A percentile compares a stretch with the other conserved stretches of the same genome.
Evolutionary conservation across 1,140 invertebrate species (phyloP).

Genomic region (Drosophila pseudoobscura): DNA sequence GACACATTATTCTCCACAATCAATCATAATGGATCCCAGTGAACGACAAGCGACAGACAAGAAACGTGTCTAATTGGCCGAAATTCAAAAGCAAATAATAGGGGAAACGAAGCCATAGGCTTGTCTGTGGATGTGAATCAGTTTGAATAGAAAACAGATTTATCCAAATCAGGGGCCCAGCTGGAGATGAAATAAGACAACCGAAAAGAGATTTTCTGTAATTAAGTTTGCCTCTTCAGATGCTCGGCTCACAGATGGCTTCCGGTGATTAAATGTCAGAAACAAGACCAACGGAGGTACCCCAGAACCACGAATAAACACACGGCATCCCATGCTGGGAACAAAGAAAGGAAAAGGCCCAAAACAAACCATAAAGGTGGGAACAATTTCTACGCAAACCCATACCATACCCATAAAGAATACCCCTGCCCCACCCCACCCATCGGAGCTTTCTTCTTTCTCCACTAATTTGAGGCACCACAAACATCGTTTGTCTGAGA

Average conservation of each 20-base stretch:
- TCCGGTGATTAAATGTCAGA: constrained; percentile 72
- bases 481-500: background rate
- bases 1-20: constrained; percentile 22
- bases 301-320: constrained; percentile 36
- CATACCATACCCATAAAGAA: constrained; percentile 3
- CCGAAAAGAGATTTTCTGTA: constrained; percentile 43
- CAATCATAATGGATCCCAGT: constrained; percentile 23
- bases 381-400: constrained; percentile 65
- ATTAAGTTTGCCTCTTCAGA: constrained; percentile 62
- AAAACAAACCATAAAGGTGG: constrained; percentile 66
- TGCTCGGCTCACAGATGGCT: constrained; percentile 59
- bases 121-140: constrained; percentile 30
- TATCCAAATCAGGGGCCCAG: constrained; percentile 48
- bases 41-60: constrained; percentile 38
- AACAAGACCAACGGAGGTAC: constrained; percentile 39
- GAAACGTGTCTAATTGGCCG: constrained; percentile 65
- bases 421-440: constrained; percentile 13
- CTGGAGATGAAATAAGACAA: constrained; percentile 42
- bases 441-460: constrained; percentile 57
- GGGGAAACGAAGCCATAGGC: constrained; percentile 33
- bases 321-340: constrained; percentile 11
- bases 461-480: constrained; percentile 33
- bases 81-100: constrained; percentile 25
- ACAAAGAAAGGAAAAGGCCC: constrained; percentile 33
- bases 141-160: constrained; percentile 69